Evolutionary conservation across 2,797 vertebrate genomes (phyloP), one percentile per base, ranked within the genome.

Genomic region (Hypotaenidia okinawae): DNA sequence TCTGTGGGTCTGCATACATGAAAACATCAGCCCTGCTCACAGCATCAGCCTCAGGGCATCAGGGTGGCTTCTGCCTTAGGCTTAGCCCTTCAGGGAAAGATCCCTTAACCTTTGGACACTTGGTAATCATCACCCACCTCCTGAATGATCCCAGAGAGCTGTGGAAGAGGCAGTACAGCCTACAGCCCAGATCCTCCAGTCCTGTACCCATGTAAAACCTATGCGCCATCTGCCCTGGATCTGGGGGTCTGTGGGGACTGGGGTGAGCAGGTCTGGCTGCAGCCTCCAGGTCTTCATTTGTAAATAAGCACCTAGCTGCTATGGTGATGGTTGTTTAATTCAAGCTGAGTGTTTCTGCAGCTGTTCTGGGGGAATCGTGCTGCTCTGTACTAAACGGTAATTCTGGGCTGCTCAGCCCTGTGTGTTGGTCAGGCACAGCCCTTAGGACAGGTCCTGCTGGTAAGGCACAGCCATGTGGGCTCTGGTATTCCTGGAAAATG

Each of bases 301-400:
- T 92, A 93, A 95, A 93, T 92, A 94, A 93, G 88, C 94, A 95
- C 78, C 81, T 90, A 90, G 90, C 93, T 95, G 84, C 95, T 90
- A 87, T 92, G 92, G 94, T 33, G 74, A 96, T 95, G 88, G 90
- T 96, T 85, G 87, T 89, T 97, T 96, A 94, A 95, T 93, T 93
- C 80, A 25, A 39, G 22, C 30, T 72, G 75, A 95, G 92, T 91
- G 89, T 92, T 96, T 89, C 94, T 85, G 39, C 96, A 96, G 96
- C 90, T 85, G 95, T 80, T 94, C 69, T 62, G 78, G 51, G 37
- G 72, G 58, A 85, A 80, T 73, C 54, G 24, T 45, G 58, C 78
- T 95, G 78, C 78, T 94, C 87, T 94, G 64, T 66, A 81, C 51
- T 75, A 15, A 22, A 8, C 9, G 13, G 58, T 80, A 82, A 77